A percentile compares a stretch with the other conserved stretches of the same genome.
Conservation (phyloP, 2,113 vertebrate genomes). For the Etheostoma cragini region DNA sequence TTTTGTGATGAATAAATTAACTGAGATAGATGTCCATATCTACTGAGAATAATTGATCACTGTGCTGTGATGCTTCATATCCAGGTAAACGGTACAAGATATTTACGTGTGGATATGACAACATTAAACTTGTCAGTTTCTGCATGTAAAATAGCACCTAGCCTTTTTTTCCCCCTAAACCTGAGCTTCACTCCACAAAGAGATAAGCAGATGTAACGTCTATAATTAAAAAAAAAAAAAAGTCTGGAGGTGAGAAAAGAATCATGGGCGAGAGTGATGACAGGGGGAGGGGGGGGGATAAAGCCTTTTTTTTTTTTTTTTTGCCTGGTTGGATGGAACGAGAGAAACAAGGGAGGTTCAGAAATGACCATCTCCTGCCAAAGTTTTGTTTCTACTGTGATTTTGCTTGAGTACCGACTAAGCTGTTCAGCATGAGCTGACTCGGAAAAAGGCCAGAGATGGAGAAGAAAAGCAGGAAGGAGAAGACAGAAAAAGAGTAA, state of each 20-base stretch:
- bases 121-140: constrained; percentile 8
- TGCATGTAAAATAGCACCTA: not conserved
- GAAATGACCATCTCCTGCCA: constrained; percentile 38
- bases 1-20: constrained; percentile 33
- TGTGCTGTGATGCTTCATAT: not conserved
- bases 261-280: constrained; percentile 20
- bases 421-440: constrained; percentile 51
- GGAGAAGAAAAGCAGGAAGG: constrained; percentile 30
- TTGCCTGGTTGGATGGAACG: constrained; percentile 28
- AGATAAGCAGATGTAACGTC: constrained; percentile 34
- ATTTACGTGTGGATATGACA: constrained; percentile 22
- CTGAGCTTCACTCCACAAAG: constrained; percentile 8
- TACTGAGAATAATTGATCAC: not conserved
- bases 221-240: not conserved
- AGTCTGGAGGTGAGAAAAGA: constrained; percentile 23
- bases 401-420: constrained; percentile 32
- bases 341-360: constrained; percentile 13
- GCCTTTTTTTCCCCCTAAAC: constrained; percentile 29
- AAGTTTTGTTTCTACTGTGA: constrained; percentile 57
- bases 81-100: not conserved
- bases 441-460: constrained; percentile 22
- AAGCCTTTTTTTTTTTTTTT: constrained; percentile 42
- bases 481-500: not conserved
- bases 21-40: not conserved
- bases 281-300: constrained; percentile 21